Percentiles rank a stretch among this genome's conserved stretches.
Conservation (phyloP, 2,888 invertebrate species). For the Megamerina dolium region DNA sequence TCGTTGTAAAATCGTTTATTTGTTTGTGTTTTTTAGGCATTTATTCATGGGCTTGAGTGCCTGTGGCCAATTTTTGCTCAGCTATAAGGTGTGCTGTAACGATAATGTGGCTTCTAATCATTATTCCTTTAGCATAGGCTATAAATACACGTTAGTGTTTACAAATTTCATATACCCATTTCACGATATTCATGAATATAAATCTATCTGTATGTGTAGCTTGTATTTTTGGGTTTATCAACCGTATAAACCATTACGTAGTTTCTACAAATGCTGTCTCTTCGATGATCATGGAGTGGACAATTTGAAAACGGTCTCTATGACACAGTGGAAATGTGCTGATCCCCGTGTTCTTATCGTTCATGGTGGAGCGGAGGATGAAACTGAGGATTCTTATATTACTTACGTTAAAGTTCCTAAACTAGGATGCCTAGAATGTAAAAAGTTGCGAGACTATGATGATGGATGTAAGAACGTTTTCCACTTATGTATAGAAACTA, state of each 20-base stretch:
- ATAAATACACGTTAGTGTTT: conserved; percentile 58
- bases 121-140: conserved; percentile 55
- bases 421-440: conserved; percentile 59
- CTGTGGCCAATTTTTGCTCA: conserved; percentile 86
- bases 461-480: conserved; percentile 42
- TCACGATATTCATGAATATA: neutral
- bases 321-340: conserved; percentile 59
- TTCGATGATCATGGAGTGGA: conserved; percentile 60
- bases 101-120: conserved; percentile 53
- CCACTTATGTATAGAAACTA: neutral
- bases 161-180: neutral
- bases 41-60: conserved; percentile 93
- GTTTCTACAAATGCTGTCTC: conserved; percentile 54
- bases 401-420: conserved; percentile 54
- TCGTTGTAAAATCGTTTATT: neutral
- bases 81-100: conserved; percentile 65
- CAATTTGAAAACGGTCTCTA: conserved; percentile 56
- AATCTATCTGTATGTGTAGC: conserved; percentile 22
- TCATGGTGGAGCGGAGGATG: conserved; percentile 52
- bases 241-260: conserved; percentile 44
- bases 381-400: conserved; percentile 49
- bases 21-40: conserved; percentile 55
- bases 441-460: conserved; percentile 50
- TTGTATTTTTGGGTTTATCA: conserved; percentile 49
- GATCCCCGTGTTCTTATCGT: conserved; percentile 57